Evolutionary conservation across 2,888 invertebrate species (phyloP).

Genomic region (Piscicola geometra): DNA sequence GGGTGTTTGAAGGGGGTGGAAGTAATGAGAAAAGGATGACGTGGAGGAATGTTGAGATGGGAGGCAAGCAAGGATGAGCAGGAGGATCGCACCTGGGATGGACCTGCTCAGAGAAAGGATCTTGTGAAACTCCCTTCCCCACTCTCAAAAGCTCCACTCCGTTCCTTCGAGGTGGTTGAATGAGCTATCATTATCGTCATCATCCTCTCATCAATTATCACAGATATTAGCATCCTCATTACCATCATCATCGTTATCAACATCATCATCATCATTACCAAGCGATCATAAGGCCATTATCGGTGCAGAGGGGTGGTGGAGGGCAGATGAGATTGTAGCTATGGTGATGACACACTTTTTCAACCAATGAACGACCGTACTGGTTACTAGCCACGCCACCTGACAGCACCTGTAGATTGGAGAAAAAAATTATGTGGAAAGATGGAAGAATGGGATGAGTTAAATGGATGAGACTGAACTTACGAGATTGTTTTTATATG

Average conservation of each 20-base stretch:
- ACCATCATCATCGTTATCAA: not conserved
- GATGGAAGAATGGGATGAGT: not conserved
- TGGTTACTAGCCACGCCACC: constrained; percentile 94
- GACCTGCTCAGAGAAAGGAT: constrained; percentile 64
- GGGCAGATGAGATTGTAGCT: constrained; percentile 67
- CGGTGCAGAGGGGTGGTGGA: constrained; percentile 80
- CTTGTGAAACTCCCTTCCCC: constrained; percentile 58
- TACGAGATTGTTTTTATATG: not conserved
- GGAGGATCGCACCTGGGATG: constrained; percentile 58
- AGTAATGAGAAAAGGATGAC: not conserved
- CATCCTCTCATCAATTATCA: not conserved
- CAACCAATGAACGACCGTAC: constrained; percentile 69
- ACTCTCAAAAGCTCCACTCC: constrained; percentile 72
- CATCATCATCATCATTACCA: constrained; percentile 60
- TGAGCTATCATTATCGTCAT: constrained; percentile 20
- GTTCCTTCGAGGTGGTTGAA: constrained; percentile 62
- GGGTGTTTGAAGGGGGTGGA: not conserved
- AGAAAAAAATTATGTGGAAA: not conserved
- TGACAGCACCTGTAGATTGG: constrained; percentile 68
- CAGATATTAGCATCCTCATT: not conserved
- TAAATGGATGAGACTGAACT: not conserved
- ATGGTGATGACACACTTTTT: constrained; percentile 65
- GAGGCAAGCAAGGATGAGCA: too few species aligned
- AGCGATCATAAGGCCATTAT: constrained; percentile 98
- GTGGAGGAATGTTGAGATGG: too few species aligned